Conservation (phyloP, 23 tunicate genomes). For the Aplidium turbinatum region DNA sequence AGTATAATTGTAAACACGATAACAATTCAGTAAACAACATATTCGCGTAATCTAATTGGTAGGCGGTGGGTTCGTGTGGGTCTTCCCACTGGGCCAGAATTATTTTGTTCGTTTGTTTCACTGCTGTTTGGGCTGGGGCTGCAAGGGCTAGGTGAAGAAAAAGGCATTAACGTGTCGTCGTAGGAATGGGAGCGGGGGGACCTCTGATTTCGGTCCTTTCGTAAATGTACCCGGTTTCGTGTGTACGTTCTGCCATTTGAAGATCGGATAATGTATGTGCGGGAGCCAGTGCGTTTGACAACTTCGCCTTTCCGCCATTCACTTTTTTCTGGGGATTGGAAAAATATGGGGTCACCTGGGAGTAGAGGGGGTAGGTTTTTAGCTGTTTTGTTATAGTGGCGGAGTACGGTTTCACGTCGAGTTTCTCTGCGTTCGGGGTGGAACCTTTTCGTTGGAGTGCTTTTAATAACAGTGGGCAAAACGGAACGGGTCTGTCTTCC, state of each 20-base stretch:
- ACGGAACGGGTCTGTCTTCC: conserved; percentile 6
- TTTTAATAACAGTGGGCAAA: neutral
- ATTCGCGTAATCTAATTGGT: too few species aligned
- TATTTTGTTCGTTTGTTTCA: too few species aligned
- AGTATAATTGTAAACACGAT: too few species aligned
- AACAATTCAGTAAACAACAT: too few species aligned
- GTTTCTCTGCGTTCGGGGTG: neutral
- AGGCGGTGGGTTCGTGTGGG: too few species aligned
- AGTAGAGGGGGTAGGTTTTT: neutral
- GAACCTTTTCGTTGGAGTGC: neutral
- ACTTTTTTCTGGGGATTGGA: conserved; percentile 8
- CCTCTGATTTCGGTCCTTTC: neutral
- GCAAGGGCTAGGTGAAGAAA: too few species aligned
- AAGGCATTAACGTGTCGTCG: too few species aligned
- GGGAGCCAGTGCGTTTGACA: neutral
- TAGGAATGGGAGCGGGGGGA: too few species aligned
- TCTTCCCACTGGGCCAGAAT: too few species aligned
- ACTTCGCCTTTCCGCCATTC: conserved; percentile 17
- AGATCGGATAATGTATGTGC: conserved; percentile 14
- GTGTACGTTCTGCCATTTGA: conserved; percentile 1
- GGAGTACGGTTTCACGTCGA: neutral
- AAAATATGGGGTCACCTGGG: neutral
- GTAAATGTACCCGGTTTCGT: conserved; percentile 10
- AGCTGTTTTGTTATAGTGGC: conserved; percentile 12
- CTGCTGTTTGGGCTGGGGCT: too few species aligned